Evolutionary conservation across 1,140 invertebrate species (phyloP).

Genomic region (Doryteuthis pealeii): DNA sequence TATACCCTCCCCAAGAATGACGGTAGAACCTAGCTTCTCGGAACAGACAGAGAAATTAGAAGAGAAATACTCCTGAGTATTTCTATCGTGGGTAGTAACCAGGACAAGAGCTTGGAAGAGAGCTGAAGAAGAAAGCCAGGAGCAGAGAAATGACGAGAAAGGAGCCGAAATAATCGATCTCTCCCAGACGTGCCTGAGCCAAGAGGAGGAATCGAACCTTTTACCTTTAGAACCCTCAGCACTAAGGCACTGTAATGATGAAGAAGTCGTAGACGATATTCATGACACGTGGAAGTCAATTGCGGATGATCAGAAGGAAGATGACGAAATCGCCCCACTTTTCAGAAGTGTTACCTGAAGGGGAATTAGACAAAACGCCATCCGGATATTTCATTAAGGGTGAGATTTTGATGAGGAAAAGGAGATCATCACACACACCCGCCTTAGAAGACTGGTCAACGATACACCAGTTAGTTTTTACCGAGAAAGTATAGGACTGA

Average conservation of each 20-base stretch:
- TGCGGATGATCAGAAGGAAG: not conserved
- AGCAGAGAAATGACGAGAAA: not conserved
- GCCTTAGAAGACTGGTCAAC: no score
- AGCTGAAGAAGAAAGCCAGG: not conserved
- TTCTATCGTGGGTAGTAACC: not conserved
- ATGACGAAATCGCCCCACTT: not conserved
- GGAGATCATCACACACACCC: no score
- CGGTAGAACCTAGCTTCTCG: no score
- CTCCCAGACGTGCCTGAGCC: no score
- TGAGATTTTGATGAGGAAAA: not conserved
- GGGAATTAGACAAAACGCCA: not conserved
- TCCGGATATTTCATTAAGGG: not conserved
- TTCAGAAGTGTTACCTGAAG: not conserved
- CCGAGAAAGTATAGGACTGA: not conserved
- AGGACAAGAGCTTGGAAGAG: not conserved
- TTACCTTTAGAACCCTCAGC: no score
- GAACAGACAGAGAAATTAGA: no score
- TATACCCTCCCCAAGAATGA: no score
- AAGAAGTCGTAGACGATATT: no score
- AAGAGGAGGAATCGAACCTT: no score
- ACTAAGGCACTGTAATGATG: no score
- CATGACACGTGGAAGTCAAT: not conserved
- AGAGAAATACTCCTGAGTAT: not conserved
- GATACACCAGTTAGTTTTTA: not conserved
- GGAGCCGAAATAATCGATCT: not conserved